Base-by-base conservation (phyloP, 2,888 invertebrate genomes). In the Calephelis perditalis region DNA sequence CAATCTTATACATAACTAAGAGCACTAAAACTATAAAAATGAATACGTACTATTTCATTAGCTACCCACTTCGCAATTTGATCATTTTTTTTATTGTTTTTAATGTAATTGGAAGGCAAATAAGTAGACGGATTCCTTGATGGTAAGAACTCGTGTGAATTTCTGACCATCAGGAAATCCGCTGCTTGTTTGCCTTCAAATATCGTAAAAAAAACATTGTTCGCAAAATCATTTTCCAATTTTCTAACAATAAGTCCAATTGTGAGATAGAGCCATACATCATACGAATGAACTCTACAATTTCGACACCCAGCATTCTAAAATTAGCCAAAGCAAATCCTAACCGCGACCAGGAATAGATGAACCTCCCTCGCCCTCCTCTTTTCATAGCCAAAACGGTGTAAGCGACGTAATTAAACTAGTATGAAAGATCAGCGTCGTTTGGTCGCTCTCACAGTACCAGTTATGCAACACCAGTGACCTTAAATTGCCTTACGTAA, bases 401-500 rank as follows among this genome's bases (percentile, higher is more conserved):
- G 62, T 65, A 64, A 63, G 62, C 62, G 64, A 67, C 49, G 65
- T 64, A 67, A 59, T 61, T 64, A 62, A 68, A 72, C 73, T 64
- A 69, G 72, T 68, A 70, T 65, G 65, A 73, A 59, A 71, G 81
- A 36, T 74, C 84, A 73, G 63, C 15, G 49, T 72, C 76, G 54
- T 68, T 69, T 82, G 78, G 86, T 56, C 69, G 65, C 67, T 70
- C 74, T 75, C 73, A 70, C 67, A 73, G 72, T 73, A 72, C 69
- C 63, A 68, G 77, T 86, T 86, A 87, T 85, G 86, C 86, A 87
- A 86, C 69, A 60, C 63, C 66, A 68, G 66, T 82, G 86, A 87
- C 87, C 86, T 87, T 87, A 87, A 77, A 83, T 70, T 70, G 73
- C 71, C 69, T 87, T 86, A 87, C 86, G 87, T 87, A 87, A 86